phyloP scores from a whole-genome alignment of 2,113 vertebrate species.

The Rhinolophus ferrumequinum region DNA sequence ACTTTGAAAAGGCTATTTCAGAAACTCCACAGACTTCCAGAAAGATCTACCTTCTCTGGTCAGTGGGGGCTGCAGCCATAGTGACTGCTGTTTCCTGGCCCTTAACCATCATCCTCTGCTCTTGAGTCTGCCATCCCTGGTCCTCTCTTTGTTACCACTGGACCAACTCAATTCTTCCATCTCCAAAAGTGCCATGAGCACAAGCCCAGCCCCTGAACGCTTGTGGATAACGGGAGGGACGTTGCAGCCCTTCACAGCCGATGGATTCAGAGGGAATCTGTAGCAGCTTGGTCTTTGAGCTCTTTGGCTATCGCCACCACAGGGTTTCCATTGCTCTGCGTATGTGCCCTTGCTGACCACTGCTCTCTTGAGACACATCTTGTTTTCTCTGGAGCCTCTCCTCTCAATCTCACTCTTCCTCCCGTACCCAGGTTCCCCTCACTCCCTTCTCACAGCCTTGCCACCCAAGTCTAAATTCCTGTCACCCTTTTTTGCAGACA shows the following conservation, averaged over 20 bases:
- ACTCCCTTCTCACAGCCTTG: background rate
- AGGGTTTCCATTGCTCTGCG: background rate
- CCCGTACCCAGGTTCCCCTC: rapidly evolving
- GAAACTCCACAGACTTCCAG: background rate
- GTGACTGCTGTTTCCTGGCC: background rate
- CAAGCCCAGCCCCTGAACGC: background rate
- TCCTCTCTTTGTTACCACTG: too few relatives aligned
- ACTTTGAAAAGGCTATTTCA: background rate
- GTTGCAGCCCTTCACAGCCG: background rate
- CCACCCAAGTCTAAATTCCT: background rate
- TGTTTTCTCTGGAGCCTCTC: background rate
- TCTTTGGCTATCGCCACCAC: background rate
- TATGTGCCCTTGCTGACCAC: background rate
- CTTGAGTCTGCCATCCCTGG: background rate
- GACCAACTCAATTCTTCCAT: background rate
- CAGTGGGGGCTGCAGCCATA: background rate
- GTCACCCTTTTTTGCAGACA: background rate
- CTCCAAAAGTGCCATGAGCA: background rate
- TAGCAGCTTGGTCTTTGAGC: background rate
- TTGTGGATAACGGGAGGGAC: background rate
- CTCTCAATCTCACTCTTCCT: background rate
- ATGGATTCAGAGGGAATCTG: background rate
- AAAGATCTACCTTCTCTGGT: background rate
- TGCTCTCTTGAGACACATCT: background rate
- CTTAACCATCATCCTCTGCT: background rate